These are phyloP conservation scores for Polydrusus cervinus DNA, from an alignment of 2,888 invertebrate genomes.

Conservation along the genomic window DNA sequence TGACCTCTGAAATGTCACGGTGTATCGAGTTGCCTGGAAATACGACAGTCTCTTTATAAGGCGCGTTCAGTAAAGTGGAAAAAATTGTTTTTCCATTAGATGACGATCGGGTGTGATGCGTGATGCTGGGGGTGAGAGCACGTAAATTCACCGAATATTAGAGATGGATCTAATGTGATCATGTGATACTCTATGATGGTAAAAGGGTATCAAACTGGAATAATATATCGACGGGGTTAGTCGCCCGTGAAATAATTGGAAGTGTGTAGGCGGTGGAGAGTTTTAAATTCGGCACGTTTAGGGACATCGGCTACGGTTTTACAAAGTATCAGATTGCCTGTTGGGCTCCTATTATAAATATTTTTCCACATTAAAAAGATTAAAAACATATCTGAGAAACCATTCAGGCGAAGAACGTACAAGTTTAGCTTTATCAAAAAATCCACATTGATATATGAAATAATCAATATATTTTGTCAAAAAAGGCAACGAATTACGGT, in stretches of 20 bases:
- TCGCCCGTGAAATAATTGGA: conserved; percentile 5
- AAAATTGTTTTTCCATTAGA: conserved; percentile 23
- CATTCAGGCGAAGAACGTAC: no score
- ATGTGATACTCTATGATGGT: neutral
- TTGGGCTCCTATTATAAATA: no score
- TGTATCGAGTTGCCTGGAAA: conserved; percentile 38
- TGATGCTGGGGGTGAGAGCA: neutral
- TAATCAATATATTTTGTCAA: no score
- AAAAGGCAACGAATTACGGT: no score
- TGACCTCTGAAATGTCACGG: conserved; percentile 2
- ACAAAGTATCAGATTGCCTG: no score
- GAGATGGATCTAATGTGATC: conserved; percentile 8
- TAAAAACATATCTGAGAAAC: no score
- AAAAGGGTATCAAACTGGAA: conserved; percentile 20
- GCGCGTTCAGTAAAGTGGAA: conserved; percentile 42
- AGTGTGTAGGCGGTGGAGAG: neutral
- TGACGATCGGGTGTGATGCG: neutral
- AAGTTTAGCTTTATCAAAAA: no score
- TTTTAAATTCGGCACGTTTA: no score
- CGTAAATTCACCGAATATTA: conserved; percentile 11
- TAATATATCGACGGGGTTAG: conserved; percentile 11
- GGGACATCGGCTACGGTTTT: no score
- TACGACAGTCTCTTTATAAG: conserved; percentile 14
- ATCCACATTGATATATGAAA: no score
- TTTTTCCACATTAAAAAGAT: no score